phyloP scores from a whole-genome alignment of 2,797 vertebrate species.

The Rousettus madagascariensis region DNA sequence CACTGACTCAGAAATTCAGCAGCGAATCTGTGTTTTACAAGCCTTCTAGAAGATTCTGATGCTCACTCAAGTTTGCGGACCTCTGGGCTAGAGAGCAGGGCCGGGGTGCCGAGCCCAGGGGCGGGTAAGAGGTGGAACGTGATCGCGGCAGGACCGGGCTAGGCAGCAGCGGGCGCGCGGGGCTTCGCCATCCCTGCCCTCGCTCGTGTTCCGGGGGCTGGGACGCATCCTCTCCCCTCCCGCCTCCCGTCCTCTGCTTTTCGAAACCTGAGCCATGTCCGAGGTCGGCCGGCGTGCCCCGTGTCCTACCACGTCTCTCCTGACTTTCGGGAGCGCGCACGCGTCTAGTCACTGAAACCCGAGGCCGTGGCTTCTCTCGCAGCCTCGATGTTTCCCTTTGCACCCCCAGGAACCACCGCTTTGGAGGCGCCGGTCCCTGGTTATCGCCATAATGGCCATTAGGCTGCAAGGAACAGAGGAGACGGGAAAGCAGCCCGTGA shows the following conservation, averaged over 20 bases:
- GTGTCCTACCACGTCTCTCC: background rate
- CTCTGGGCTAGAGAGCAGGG: background rate
- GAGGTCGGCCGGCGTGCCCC: background rate
- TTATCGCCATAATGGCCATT: background rate
- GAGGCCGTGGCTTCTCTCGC: background rate
- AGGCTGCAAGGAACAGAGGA: background rate
- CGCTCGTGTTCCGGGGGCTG: too few species aligned
- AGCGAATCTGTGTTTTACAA: too few species aligned
- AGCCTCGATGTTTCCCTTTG: background rate
- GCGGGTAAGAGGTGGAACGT: background rate
- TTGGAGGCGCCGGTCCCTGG: background rate
- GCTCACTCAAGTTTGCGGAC: background rate
- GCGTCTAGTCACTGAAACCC: background rate
- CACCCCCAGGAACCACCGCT: background rate
- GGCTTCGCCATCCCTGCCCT: too few species aligned
- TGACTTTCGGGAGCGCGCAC: background rate
- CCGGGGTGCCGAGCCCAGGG: background rate
- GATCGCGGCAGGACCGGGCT: background rate
- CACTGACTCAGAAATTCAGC: background rate
- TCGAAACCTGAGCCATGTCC: background rate
- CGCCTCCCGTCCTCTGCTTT: background rate
- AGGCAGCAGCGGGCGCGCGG: background rate
- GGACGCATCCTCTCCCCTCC: background rate
- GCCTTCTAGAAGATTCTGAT: background rate
- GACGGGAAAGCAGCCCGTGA: background rate